Evolutionary conservation across 2,888 invertebrate genomes (phyloP), one percentile per base, ranked within the genome.

Genomic region (Poecilobothrus nobilitatus): DNA sequence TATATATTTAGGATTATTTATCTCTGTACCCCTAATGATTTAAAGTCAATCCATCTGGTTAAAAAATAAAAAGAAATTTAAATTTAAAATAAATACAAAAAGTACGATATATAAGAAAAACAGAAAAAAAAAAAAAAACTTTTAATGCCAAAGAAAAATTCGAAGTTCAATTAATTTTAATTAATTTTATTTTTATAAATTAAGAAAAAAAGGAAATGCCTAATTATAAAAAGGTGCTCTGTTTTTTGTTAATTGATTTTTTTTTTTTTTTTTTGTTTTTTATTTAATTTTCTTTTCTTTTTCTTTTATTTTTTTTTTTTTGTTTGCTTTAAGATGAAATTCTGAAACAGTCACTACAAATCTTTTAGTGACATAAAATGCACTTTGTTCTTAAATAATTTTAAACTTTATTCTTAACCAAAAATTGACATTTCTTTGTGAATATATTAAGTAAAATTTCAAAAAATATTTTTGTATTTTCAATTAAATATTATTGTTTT

Each of bases 161-260:
- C 53, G 53, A 53, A 53, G 18, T 53, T 53, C 53, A n/a, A 53
- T 53, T 53, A 53, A 53, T 53, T 53, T 53, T 53, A 53, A 53
- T 53, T 53, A 53, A 53, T 12, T 53, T 53, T 53, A 53, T 53
- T 53, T 53, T 53, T 53, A 53, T 53, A 12, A 12, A 27, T 27
- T 27, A 27, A 27, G 27, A 27, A 27, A 15, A 18, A 53, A 53
- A 53, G 53, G 53, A 53, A 53, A 53, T 53, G 53, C 15, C 53
- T 15, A 53, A 53, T 53, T 53, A 18, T 6, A 53, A 53, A 53
- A 53, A 53, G 15, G 15, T n/a, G 18, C 5, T 27, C 27, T 27
- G 27, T 27, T 27, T 27, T 27, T 27, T 27, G 27, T 27, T 27
- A 27, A 27, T 15, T 53, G 53, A n/a, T 53, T 53, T 53, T 53